Conservation (phyloP, 2,113 vertebrate genomes). For the Echinops telfairi region DNA sequence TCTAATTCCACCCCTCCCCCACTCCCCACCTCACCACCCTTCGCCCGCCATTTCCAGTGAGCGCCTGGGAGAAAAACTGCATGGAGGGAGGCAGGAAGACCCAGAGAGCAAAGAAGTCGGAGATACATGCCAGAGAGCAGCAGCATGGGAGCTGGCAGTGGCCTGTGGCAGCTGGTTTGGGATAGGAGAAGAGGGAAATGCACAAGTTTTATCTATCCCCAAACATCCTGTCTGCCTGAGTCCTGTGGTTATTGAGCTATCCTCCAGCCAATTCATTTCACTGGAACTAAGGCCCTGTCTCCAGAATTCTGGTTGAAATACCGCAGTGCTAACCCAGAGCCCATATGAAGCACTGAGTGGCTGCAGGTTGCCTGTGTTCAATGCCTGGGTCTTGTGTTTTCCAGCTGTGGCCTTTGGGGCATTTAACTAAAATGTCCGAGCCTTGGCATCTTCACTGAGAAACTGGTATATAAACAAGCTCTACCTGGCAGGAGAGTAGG, state of each 20-base stretch:
- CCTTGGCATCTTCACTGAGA: background rate
- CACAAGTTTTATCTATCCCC: background rate
- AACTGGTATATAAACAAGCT: background rate
- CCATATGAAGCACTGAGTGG: background rate
- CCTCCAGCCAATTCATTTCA: background rate
- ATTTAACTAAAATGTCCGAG: background rate
- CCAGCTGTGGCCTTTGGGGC: background rate
- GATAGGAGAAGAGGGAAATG: background rate
- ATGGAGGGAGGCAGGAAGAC: background rate
- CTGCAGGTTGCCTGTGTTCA: accelerated
- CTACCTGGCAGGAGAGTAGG: background rate
- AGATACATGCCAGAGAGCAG: background rate
- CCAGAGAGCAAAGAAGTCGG: background rate
- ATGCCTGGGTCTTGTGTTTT: background rate
- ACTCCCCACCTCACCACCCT: too few relatives aligned
- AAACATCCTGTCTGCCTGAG: slow-evolving; percentile 9
- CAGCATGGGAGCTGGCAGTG: background rate
- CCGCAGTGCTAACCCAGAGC: background rate
- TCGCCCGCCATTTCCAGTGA: slow-evolving; percentile 1
- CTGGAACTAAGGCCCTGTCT: background rate
- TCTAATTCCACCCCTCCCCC: background rate
- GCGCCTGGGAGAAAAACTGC: background rate
- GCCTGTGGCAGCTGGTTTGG: background rate
- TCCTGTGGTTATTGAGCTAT: background rate
- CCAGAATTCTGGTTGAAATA: background rate